Evolutionary conservation across 2,113 vertebrate species (phyloP), one percentile per base, ranked within the genome.

Genomic region (Campylomormyrus numenius): DNA sequence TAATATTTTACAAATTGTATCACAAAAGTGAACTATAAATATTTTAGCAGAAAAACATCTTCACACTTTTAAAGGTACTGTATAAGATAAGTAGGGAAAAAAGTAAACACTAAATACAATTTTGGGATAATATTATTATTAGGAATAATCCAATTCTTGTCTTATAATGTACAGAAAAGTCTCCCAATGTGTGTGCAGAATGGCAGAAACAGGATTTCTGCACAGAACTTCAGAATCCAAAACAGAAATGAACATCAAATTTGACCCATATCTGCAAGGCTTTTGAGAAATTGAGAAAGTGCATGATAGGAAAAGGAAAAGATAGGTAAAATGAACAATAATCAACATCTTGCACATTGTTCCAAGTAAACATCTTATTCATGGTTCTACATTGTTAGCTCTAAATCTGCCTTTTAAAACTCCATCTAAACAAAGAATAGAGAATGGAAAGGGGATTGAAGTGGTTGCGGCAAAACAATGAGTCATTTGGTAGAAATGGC

Each of bases 401-500:
- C 45, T 24, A 56, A 56, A 49, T 39, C 5, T 27, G 45, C 85
- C 27, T 17, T 39, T 53, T 53, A 50, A 87, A 87, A 87, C 50
- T 39, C 49, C 6, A 50, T 19, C 85, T 56, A 87, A 52, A 87
- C 85, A 87, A 87, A 52, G 85, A 39, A n/a, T 27, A 87, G 85
- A 85, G 46, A 53, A 87, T 53, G 49, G 31, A 39, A 87, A 19
- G 31, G 13, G 31, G 49, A 35, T 13, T 53, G 50, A 35, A 87
- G 85, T 53, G 50, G 85, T 39, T 87, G n/a, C 85, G 1, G 87
- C 74, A 93, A 95, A 96, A 96, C 92, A 94, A 95, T 93, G 94
- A 96, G 93, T 94, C 95, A 87, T 87, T 87, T 87, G 50, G 93
- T 31, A 1, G 92, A 93, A 93, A 96, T 95, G 95, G 94, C 95